Conservation (phyloP, 2,888 invertebrate genomes). For the Cloeon dipterum region DNA sequence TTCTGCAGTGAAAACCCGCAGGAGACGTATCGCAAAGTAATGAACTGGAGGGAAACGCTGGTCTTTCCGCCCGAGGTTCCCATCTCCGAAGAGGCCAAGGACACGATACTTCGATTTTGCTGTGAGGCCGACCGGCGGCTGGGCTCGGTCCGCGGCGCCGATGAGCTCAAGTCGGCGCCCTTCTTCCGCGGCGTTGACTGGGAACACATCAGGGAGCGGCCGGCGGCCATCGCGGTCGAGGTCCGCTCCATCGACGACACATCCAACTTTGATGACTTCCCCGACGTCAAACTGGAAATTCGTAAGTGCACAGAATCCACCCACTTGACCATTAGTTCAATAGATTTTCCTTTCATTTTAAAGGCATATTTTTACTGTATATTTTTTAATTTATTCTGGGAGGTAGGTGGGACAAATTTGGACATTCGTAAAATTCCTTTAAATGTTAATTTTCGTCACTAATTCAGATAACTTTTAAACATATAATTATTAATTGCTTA, state of each 20-base stretch:
- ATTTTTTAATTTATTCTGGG: too few relatives aligned
- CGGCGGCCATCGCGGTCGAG: conserved; percentile 93
- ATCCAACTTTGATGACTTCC: conserved; percentile 99
- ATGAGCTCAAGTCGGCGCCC: conserved; percentile 72
- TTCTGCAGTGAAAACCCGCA: conserved; percentile 98
- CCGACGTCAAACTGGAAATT: conserved; percentile 94
- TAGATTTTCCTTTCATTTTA: too few relatives aligned
- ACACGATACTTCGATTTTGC: conserved; percentile 88
- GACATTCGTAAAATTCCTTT: too few relatives aligned
- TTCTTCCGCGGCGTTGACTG: conserved; percentile 97
- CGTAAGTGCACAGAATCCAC: too few relatives aligned
- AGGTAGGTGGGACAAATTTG: too few relatives aligned
- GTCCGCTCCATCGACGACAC: conserved; percentile 99
- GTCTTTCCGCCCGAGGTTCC: conserved; percentile 98
- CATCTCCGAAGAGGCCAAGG: conserved; percentile 91
- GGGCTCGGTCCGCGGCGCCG: conserved; percentile 73
- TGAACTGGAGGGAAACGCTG: conserved; percentile 98
- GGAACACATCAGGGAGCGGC: conserved; percentile 95
- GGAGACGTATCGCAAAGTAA: conserved; percentile 90
- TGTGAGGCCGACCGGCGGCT: conserved; percentile 86
- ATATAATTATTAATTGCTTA: too few relatives aligned
- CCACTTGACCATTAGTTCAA: too few relatives aligned
- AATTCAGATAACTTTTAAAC: too few relatives aligned
- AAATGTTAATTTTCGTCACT: too few relatives aligned
- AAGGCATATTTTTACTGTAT: too few relatives aligned